Base-by-base conservation (phyloP, 2,113 vertebrate species). In the Polyodon spathula region DNA sequence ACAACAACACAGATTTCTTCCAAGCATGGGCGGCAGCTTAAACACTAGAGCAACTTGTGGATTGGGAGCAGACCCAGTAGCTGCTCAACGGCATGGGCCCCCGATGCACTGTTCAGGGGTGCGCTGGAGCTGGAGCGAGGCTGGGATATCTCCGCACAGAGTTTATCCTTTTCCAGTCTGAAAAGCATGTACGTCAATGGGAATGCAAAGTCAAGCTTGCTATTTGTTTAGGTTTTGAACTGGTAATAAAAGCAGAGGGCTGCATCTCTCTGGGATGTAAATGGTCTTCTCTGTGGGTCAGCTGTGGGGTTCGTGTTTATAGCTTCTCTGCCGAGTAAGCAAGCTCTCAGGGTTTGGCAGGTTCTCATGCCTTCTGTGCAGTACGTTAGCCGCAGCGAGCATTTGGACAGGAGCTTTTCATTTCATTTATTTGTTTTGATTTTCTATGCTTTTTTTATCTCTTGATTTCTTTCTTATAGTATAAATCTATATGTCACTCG, bases 11-110 rank as follows among this genome's bases (percentile, higher is more conserved):
- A 14, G 63, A 40, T 56, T 59, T 52, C 37, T 42, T 72, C 63
- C 62, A 71, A 61, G 65, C 50, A 60, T 69, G 68, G 73, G 66
- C 71, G 62, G 64, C n/a, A 59, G 57, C 40, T 66, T 60, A 51
- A 72, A 56, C 51, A 51, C 39, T 54, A 58, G 59, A 16, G 27
- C 27, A 1, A 3, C 27, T 27, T 27, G 27, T 3, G 27, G 27
- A 27, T 3, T 27, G 27, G 27, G 27, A 27, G 27, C 27, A 27
- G 27, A 27, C 27, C 27, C 27, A 27, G 27, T 27, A 1, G 27
- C 27, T 27, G 27, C 27, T 27, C 1, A 27, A 27, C 27, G 27
- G 3, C 27, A 27, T 3, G 27, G 27, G 27, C 27, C 27, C 27
- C 27, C 27, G 27, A 27, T 27, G 3, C 27, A 27, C 27, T 3